A percentile compares a stretch with the other conserved stretches of the same genome.
phyloP scores from a whole-genome alignment of 2,113 vertebrate species.

The Plectropomus leopardus region DNA sequence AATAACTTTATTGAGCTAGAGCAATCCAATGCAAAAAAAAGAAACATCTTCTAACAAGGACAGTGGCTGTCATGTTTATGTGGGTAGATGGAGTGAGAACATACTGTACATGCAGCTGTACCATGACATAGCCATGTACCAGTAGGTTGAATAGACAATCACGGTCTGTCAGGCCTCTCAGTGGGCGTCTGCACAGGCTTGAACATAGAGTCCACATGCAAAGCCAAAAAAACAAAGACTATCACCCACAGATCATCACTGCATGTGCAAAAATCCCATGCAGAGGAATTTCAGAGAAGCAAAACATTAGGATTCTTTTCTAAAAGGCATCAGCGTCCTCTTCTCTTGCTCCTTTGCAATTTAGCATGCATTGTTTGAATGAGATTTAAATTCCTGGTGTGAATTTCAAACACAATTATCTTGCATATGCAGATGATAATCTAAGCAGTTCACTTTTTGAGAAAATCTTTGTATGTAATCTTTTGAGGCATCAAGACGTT shows the following conservation, averaged over 20 bases:
- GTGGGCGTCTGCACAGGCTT: slow-evolving; percentile 7
- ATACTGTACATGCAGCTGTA: slow-evolving; percentile 57
- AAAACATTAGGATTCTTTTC: slow-evolving; percentile 7
- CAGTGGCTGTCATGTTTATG: background rate
- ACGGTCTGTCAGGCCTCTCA: slow-evolving; percentile 36
- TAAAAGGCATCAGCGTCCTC: slow-evolving; percentile 6
- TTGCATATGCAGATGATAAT: slow-evolving; percentile 12
- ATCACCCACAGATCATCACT: background rate
- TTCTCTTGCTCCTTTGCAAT: background rate
- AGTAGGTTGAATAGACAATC: slow-evolving; percentile 69
- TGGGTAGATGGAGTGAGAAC: slow-evolving; percentile 31
- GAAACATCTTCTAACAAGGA: slow-evolving; percentile 28
- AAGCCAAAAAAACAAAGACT: slow-evolving; percentile 23
- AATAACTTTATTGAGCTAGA: background rate
- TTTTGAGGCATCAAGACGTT: background rate
- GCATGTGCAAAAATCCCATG: background rate
- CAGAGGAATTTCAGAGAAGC: slow-evolving; percentile 25
- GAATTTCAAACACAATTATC: background rate
- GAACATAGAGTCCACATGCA: slow-evolving; percentile 36
- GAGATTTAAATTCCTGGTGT: background rate
- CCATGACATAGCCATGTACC: slow-evolving; percentile 61
- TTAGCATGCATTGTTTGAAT: slow-evolving; percentile 20
- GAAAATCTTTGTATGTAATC: background rate
- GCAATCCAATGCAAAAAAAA: background rate
- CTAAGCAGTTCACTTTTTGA: background rate